Evolutionary conservation across 1,140 invertebrate species (phyloP).

Genomic region (Apis florea): DNA sequence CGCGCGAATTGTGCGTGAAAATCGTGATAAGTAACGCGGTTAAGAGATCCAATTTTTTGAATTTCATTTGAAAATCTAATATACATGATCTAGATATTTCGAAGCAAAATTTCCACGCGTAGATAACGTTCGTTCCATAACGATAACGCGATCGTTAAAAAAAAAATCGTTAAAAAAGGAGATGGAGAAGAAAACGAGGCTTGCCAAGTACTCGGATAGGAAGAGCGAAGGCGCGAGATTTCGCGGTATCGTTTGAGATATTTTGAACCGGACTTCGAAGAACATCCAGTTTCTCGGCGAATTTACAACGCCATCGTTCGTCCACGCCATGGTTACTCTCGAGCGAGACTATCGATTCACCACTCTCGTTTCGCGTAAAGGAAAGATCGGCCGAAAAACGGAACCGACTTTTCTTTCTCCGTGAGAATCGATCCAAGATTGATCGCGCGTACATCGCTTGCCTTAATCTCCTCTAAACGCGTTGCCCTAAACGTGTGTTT

Average conservation of each 20-base stretch:
- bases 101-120: too few species aligned
- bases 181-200: background rate
- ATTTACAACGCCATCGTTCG: conserved; percentile 51
- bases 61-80: too few species aligned
- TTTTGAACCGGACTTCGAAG: conserved; percentile 60
- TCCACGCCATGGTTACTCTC: conserved; percentile 44
- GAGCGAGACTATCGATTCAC: conserved; percentile 34
- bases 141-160: too few species aligned
- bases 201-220: background rate
- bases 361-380: background rate
- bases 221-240: conserved; percentile 44
- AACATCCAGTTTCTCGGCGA: conserved; percentile 50
- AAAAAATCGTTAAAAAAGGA: background rate
- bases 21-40: too few species aligned
- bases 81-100: too few species aligned
- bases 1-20: too few species aligned
- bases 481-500: background rate
- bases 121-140: too few species aligned
- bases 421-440: too few species aligned
- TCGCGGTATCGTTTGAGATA: conserved; percentile 48
- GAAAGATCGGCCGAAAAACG: too few species aligned
- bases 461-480: background rate
- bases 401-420: too few species aligned
- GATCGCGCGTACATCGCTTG: background rate
- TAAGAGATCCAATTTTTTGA: too few species aligned